Evolutionary conservation across 2,113 vertebrate genomes (phyloP).

Genomic region (Callorhinus ursinus): DNA sequence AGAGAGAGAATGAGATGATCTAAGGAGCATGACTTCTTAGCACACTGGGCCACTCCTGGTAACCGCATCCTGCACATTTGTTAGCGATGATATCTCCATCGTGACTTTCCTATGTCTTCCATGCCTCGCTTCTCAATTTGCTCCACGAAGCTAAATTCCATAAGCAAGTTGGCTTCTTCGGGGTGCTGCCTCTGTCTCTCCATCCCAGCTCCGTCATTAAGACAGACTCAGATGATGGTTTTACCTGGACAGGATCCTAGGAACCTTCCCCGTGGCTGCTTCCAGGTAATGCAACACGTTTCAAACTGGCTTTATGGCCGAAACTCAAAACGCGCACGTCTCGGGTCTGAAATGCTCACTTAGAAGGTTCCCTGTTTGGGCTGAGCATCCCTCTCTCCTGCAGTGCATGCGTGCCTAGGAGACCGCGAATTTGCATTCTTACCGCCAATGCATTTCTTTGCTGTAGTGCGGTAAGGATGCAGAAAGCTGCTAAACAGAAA

Average conservation of each 20-base stretch:
- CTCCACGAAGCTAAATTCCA: background rate
- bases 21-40: background rate
- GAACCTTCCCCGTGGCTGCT: background rate
- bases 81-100: background rate
- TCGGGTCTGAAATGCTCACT: background rate
- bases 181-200: background rate
- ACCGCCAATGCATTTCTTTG: background rate
- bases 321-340: background rate
- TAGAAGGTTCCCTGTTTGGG: background rate
- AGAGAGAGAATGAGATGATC: background rate
- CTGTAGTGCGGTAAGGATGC: too few species aligned
- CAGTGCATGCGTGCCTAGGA: background rate
- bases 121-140: background rate
- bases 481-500: background rate
- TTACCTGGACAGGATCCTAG: background rate
- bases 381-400: background rate
- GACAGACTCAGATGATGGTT: too few species aligned
- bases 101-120: background rate
- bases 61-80: background rate
- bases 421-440: background rate
- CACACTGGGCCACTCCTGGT: too few species aligned
- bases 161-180: background rate
- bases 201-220: background rate
- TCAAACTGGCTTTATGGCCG: background rate
- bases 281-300: background rate